These are phyloP conservation scores for Boloria selene DNA, from an alignment of 2,888 invertebrate species.

Conservation along the genomic window DNA sequence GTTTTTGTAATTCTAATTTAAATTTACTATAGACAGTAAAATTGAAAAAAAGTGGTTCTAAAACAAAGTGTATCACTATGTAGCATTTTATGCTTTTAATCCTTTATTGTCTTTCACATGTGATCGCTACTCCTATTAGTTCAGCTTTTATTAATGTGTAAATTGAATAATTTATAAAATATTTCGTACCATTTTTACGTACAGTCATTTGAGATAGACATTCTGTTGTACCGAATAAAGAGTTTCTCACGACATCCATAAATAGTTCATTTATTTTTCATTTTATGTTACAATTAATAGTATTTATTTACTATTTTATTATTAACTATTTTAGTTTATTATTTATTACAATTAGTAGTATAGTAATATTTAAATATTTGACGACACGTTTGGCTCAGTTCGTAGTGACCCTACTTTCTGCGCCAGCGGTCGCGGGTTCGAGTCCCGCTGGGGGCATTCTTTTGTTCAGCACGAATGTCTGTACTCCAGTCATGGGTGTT, in stretches of 20 bases:
- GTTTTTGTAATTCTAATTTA: neutral
- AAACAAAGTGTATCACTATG: neutral
- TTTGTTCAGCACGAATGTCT: no score
- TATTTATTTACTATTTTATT: no score
- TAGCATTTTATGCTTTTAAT: conserved; percentile 6
- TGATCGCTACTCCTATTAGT: conserved; percentile 9
- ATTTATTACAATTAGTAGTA: no score
- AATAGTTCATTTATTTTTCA: neutral
- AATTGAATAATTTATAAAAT: conserved; percentile 19
- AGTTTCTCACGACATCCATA: conserved; percentile 5
- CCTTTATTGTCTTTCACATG: conserved; percentile 18
- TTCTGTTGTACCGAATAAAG: neutral
- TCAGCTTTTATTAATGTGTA: conserved; percentile 14
- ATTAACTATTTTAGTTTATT: no score
- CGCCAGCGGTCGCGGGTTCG: no score
- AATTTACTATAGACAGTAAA: neutral
- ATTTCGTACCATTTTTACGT: conserved; percentile 8
- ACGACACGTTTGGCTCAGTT: no score
- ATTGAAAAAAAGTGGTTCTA: neutral
- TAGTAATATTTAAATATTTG: no score
- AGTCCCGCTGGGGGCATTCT: no score
- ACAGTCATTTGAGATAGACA: neutral
- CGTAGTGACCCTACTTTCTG: no score
- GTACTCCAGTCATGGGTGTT: no score
- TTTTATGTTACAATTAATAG: no score